phyloP scores from a whole-genome alignment of 2,113 vertebrate species.

The Deroptyus accipitrinus region DNA sequence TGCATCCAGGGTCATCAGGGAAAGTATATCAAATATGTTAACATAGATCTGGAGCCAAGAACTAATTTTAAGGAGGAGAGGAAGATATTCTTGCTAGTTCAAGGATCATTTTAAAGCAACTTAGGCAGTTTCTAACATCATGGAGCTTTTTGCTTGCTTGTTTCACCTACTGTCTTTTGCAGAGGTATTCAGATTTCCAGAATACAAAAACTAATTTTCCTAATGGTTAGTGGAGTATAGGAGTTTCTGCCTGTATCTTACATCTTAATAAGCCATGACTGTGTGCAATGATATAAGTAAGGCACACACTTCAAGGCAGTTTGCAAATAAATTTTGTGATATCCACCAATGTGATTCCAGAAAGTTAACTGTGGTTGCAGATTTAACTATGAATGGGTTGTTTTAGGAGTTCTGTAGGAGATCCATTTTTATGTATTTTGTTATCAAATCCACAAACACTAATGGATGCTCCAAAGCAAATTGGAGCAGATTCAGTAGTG shows the following conservation, averaged over 20 bases:
- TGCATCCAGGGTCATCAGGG: neutral
- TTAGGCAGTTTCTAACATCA: neutral
- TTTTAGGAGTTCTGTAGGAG: neutral
- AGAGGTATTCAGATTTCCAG: neutral
- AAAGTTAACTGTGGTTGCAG: neutral
- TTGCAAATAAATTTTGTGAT: neutral
- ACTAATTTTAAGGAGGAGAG: conserved; percentile 36
- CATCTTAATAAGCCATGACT: neutral
- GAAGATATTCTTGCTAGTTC: neutral
- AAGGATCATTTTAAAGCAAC: neutral
- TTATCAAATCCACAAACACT: neutral
- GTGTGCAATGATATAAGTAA: neutral
- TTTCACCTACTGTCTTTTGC: neutral
- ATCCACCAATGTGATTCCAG: neutral
- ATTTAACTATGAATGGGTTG: neutral
- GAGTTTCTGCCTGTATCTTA: neutral
- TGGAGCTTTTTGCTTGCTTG: neutral
- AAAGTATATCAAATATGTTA: conserved; percentile 8
- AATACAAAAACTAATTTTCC: neutral
- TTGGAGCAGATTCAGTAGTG: neutral
- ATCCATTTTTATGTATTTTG: neutral
- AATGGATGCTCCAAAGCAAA: neutral
- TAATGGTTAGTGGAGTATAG: neutral
- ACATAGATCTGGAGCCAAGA: neutral
- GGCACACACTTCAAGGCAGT: neutral